Base-by-base conservation (phyloP, 2,797 vertebrate species). In the Hoplostethus mediterraneus region DNA sequence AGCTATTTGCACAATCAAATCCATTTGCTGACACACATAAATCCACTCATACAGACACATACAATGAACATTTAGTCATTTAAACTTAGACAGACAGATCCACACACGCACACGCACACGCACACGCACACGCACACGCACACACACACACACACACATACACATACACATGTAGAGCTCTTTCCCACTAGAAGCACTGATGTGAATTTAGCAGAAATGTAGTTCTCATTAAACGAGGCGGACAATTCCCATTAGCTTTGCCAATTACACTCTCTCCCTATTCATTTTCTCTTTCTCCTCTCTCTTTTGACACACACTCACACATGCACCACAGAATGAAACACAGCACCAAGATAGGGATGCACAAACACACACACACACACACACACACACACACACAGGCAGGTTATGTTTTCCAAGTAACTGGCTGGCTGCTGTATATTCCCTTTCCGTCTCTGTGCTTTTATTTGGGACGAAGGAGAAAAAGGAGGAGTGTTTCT, bases 401-500 rank as follows among this genome's bases (percentile, higher is more conserved):
- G 66, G 72, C 33, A 83, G 31, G 63, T 75, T 63, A 57, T 77
- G 74, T 75, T 84, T 80, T 79, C 75, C 71, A 73, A 61, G 65
- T 77, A 59, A 68, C 79, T 73, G 40, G 36, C 52, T 78, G 71
- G 58, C 83, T 73, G 28, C 49, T 59, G 44, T 67, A 9, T 30
- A 30, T 71, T 72, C 71, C 36, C 55, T 71, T 73, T 71, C 52
- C 71, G 59, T 66, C 58, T 68, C 52, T 61, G 54, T 79, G 62
- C 21, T 81, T 83, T 77, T 56, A 56, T 80, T 47, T 8, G 59
- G 69, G 60, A 74, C 62, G 36, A 63, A 75, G 63, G 52, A 72
- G 69, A 79, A 79, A 84, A 47, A 81, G 64, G 3, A 40, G 61
- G 60, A 61, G 65, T n/a, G 76, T 77, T 87, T 83, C 77, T 70